Base-by-base conservation (phyloP, 1,140 invertebrate genomes). In the Eupeodes corollae region DNA sequence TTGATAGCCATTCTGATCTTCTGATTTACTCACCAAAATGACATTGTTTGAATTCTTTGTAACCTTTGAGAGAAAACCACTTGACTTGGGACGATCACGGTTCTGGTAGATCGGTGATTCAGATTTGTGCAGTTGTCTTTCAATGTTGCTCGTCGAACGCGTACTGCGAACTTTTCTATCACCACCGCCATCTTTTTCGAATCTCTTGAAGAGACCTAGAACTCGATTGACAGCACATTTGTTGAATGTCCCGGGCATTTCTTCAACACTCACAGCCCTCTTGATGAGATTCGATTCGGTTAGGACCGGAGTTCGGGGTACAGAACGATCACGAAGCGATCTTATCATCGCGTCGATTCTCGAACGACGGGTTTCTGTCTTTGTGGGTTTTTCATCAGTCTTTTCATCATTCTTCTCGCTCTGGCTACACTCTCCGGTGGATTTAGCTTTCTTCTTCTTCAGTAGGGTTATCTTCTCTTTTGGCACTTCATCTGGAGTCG, bases 131-230 rank as follows among this genome's bases (percentile, higher is more conserved):
- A 66, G 41, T 44, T 63, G 53, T 3, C 54, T 38, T 47, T 67
- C 58, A 44, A 66, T 66, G 42, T 64, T 64, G 44, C 58, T 68
- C 9, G 61, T 64, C n/a, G 65, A 68, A 10, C 61, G 59, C 0
- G 61, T 55, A 42, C 54, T 68, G 1, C 58, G 46, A 6, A 68
- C 57, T 2, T 56, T 52, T 11, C 59, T 44, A 16, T 69, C 58
- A 8, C 52, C 52, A 45, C 51, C 57, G 32, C 43, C 55, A 6
- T 72, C 68, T 32, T 73, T 72, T 58, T 81, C 82, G 54, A 77
- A 76, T 56, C 80, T 85, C 48, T 79, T 82, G 52, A 88, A 83
- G 1, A 87, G 61, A 3, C 82, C 82, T 15, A 87, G 65, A 45
- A 87, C 81, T 52, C 78, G 66, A 68, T 82, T 63, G 57, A 83